phyloP scores from a whole-genome alignment of 2,113 vertebrate species.

The Ia io region DNA sequence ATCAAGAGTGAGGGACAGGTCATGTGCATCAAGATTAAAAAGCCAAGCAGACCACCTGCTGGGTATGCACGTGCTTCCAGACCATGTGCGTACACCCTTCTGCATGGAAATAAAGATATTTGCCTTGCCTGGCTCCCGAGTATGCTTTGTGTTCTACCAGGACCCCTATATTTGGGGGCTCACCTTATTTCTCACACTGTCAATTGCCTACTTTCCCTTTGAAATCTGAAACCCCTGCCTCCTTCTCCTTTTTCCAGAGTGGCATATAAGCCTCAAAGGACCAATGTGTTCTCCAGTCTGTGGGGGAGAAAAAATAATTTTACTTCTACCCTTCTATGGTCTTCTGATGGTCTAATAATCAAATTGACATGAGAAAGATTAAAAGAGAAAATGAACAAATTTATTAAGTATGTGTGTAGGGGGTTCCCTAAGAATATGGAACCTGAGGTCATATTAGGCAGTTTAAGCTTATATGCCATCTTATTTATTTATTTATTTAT shows the following conservation, averaged over 20 bases:
- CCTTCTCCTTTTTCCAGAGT: not conserved
- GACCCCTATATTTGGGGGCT: no score
- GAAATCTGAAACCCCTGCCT: not conserved
- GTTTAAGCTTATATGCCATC: not conserved
- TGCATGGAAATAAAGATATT: no score
- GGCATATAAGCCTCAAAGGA: not conserved
- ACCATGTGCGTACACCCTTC: no score
- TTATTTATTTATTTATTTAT: not conserved
- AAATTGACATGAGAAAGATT: not conserved
- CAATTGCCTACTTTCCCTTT: not conserved
- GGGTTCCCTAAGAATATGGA: not conserved
- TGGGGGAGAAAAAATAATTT: not conserved
- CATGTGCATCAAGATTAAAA: no score
- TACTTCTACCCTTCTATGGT: not conserved
- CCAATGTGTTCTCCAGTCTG: not conserved
- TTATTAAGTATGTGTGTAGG: not conserved
- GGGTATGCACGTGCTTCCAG: no score
- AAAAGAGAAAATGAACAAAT: not conserved
- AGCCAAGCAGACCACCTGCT: no score
- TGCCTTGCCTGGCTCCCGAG: no score
- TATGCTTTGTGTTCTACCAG: no score
- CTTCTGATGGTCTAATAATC: not conserved
- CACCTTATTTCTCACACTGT: no score
- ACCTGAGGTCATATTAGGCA: not conserved
- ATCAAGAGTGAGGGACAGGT: no score